Evolutionary conservation across 1,140 invertebrate genomes (phyloP), one percentile per base, ranked within the genome.

Genomic region (Drosophila bipectinata): DNA sequence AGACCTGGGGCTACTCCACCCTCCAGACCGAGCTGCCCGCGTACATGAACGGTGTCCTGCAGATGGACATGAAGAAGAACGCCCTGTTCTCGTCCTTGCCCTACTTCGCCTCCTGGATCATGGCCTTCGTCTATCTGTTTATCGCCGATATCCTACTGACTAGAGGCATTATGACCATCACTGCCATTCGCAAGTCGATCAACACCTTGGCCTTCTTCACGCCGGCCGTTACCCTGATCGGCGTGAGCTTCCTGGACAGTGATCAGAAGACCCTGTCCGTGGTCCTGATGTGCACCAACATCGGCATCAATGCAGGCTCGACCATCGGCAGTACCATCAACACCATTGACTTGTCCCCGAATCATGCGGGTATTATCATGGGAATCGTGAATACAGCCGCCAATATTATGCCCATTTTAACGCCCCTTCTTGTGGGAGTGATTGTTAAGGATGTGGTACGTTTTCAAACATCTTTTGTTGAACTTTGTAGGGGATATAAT

Each of bases 1-100:
- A 98, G 84, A 97, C 97, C 83, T 99, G 97, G 98, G 97, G 97
- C 1, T 98, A 97, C 85, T 98, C 97, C 93, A 98, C 96, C 4
- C 93, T 99, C 32, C 93, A 99, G 48, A 98, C 97, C 0, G 95
- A 98, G 92, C 95, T 99, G 84, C 98, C 98, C 0, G 96, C 95
- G 0, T 99, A 98, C 84, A 95, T 99, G 94, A 95, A 95, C 18
- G 94, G 95, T 52, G 95, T 98, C 0, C 93, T 99, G 0, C 92
- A 95, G 52, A 96, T 96, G 74, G 93, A 98, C 53, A 95, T 98
- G 24, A 94, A 95, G 91, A 92, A 93, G 9, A 96, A 96, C 84
- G 96, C 96, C 7, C 80, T 94, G n/a, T 91, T 95, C 34, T 95
- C 96, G 18, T 95, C 97, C 0, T 85, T 98, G 5, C 97, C 97